Conservation (phyloP, 2,888 invertebrate genomes). For the Chrysolina americana region DNA sequence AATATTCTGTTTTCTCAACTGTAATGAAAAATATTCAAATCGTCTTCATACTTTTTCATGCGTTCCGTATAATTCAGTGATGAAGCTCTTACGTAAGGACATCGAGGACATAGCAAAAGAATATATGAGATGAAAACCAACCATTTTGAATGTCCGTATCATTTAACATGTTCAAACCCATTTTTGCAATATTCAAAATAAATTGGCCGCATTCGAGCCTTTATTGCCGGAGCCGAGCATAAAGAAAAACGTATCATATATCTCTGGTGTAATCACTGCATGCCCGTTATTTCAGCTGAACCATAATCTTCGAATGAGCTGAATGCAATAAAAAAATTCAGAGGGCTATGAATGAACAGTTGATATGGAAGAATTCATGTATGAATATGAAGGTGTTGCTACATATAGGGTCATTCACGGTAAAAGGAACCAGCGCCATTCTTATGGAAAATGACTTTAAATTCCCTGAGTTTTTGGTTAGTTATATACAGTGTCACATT, state of each 20-base stretch:
- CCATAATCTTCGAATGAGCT: not conserved
- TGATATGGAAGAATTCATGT: too few relatives aligned
- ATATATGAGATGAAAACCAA: slow-evolving; percentile 24
- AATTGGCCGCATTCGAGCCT: slow-evolving; percentile 32
- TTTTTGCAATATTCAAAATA: slow-evolving; percentile 44
- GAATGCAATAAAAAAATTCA: not conserved
- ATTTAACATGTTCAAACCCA: slow-evolving; percentile 37
- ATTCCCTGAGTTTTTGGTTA: too few relatives aligned
- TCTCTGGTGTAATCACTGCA: slow-evolving; percentile 9
- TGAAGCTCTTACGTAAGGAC: not conserved
- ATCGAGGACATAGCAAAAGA: slow-evolving; percentile 28
- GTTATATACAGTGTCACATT: too few relatives aligned
- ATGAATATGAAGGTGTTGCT: too few relatives aligned
- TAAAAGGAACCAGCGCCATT: too few relatives aligned
- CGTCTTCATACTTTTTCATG: not conserved
- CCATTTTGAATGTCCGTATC: slow-evolving; percentile 36
- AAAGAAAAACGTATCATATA: slow-evolving; percentile 14
- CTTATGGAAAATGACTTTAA: too few relatives aligned
- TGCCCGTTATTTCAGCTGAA: not conserved
- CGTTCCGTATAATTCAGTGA: not conserved
- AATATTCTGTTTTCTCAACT: too few relatives aligned
- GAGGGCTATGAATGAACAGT: not conserved
- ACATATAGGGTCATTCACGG: too few relatives aligned
- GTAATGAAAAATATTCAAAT: too few relatives aligned
- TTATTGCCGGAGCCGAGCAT: slow-evolving; percentile 24